Evolutionary conservation across 2,797 vertebrate genomes (phyloP).

Genomic region (Florisuga fusca): DNA sequence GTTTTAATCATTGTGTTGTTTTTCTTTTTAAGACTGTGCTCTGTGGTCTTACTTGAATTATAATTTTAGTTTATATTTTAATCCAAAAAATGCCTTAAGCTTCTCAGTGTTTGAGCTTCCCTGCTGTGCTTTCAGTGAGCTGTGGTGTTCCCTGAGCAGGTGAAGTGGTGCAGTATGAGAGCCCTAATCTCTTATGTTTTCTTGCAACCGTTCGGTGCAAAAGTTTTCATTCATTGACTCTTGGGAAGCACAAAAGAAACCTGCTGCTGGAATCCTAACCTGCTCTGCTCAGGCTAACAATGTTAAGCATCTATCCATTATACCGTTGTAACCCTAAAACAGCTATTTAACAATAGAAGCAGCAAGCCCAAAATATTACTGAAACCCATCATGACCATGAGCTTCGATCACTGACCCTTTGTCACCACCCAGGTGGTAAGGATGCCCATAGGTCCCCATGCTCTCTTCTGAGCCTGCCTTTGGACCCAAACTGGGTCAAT

Average conservation of each 20-base stretch:
- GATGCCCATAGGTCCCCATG: background rate
- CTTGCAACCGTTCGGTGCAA: background rate
- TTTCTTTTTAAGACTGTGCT: conserved; percentile 38
- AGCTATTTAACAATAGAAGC: conserved; percentile 55
- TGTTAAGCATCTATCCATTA: background rate
- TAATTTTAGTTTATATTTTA: conserved; percentile 42
- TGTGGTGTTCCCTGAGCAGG: background rate
- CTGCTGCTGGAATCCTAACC: conserved; percentile 50
- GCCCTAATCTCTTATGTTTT: conserved; percentile 34
- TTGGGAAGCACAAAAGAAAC: conserved; percentile 67
- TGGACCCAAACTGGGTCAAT: conserved; percentile 1
- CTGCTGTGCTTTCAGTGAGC: conserved; percentile 24
- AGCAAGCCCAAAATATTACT: conserved; percentile 21
- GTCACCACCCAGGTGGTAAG: background rate
- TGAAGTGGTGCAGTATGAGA: background rate
- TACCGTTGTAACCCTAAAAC: conserved; percentile 16
- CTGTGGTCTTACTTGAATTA: conserved; percentile 47
- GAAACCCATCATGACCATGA: background rate
- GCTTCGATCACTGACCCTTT: background rate
- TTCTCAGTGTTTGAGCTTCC: conserved; percentile 47
- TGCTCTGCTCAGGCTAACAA: conserved; percentile 53
- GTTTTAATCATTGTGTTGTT: conserved; percentile 4
- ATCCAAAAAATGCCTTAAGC: conserved; percentile 67
- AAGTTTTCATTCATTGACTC: background rate
- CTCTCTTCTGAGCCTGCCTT: background rate